phyloP scores from a whole-genome alignment of 2,797 vertebrate species.

The Poeciliopsis presidionis region DNA sequence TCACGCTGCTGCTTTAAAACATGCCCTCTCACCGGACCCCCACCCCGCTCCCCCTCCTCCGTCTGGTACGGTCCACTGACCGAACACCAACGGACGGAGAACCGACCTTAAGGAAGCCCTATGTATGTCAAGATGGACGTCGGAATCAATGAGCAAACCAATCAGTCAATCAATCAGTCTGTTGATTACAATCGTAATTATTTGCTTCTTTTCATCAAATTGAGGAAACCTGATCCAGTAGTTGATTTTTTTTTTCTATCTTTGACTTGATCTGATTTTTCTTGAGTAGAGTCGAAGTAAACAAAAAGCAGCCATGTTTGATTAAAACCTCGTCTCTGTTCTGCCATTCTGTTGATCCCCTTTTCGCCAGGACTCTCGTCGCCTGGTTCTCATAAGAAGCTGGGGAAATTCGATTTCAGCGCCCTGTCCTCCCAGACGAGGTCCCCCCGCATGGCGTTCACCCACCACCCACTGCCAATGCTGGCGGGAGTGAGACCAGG shows the following conservation, averaged over 20 bases:
- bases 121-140: conserved; percentile 62
- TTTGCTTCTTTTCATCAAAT: conserved; percentile 65
- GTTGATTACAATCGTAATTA: conserved; percentile 73
- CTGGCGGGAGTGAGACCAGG: conserved; percentile 98
- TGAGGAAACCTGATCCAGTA: conserved; percentile 60
- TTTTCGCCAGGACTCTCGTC: conserved; percentile 89
- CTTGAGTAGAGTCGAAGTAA: conserved; percentile 70
- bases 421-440: conserved; percentile 93
- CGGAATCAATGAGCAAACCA: conserved; percentile 71
- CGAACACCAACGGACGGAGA: conserved; percentile 40
- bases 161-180: conserved; percentile 52
- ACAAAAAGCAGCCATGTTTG: conserved; percentile 77
- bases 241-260: conserved; percentile 37
- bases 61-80: conserved; percentile 44
- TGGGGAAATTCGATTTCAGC: conserved; percentile 97
- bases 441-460: conserved; percentile 96
- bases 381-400: conserved; percentile 95
- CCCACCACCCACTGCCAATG: conserved; percentile 97
- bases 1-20: conserved; percentile 68
- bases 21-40: conserved; percentile 58
- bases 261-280: conserved; percentile 25
- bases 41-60: conserved; percentile 10
- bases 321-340: conserved; percentile 86
- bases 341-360: conserved; percentile 87
- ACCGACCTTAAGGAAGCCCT: conserved; percentile 55